These are phyloP conservation scores for Potamilus streckersoni DNA, from an alignment of 1,140 invertebrate genomes.

Conservation along the genomic window DNA sequence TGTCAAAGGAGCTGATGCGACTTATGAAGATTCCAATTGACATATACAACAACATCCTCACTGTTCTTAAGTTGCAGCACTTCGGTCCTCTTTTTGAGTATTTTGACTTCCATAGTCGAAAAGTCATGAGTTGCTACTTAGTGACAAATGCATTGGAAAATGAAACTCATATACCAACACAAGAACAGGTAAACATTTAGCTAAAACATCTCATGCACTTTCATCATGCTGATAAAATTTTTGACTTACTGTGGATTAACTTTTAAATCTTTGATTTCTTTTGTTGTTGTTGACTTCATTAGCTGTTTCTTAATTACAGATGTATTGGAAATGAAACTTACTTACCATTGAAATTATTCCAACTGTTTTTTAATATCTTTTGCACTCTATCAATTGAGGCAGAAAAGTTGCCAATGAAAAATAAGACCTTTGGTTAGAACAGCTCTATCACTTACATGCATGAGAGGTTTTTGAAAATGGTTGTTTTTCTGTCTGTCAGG, in stretches of 20 bases:
- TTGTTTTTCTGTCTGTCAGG: constrained; percentile 68
- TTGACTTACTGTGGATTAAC: too few relatives aligned
- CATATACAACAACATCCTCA: constrained; percentile 93
- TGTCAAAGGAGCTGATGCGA: constrained; percentile 91
- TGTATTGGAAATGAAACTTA: background rate
- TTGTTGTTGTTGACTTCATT: background rate
- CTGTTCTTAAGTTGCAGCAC: constrained; percentile 81
- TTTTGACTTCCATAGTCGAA: constrained; percentile 90
- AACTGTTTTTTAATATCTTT: too few relatives aligned
- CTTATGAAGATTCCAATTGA: constrained; percentile 95
- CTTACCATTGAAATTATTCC: background rate
- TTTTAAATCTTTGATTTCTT: background rate
- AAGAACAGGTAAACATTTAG: constrained; percentile 76
- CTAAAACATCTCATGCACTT: too few relatives aligned
- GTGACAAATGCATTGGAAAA: constrained; percentile 90
- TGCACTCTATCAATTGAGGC: too few relatives aligned
- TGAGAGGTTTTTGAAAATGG: background rate
- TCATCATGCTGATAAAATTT: too few relatives aligned
- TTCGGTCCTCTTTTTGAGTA: constrained; percentile 88
- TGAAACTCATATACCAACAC: constrained; percentile 87
- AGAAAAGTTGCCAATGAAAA: too few relatives aligned
- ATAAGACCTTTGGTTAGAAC: too few relatives aligned
- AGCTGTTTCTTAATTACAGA: background rate
- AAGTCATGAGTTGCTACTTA: constrained; percentile 88
- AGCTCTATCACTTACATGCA: too few relatives aligned